Evolutionary conservation across 2,113 vertebrate species (phyloP), one percentile per base, ranked within the genome.

Genomic region (Cariama cristata): DNA sequence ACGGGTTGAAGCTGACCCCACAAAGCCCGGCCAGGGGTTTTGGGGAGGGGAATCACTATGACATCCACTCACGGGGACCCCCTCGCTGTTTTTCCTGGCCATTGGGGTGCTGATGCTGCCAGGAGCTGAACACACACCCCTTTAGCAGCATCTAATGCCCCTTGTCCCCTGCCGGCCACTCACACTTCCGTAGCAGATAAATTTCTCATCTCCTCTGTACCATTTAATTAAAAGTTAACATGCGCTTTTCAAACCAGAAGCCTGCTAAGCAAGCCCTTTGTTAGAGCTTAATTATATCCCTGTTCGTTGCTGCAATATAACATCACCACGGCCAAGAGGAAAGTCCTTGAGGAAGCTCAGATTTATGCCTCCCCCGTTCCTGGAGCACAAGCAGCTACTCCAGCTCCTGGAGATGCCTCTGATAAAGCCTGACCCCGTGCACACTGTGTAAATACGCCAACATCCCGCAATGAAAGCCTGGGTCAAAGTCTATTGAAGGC

Each of bases 141-240:
- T 52, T 26, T 14, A 89, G 73, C 84, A 94, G 63, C 59, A 59
- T 5, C 53, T n/a, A 44, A 13, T 2, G 38, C 38, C 56, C 68
- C n/a, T 76, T 67, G 17, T 30, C 12, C 33, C 45, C 32, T 2
- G 2, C 40, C 3, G 62, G 33, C 64, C 60, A n/a, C 55, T 87
- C 83, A 56, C 59, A n/a, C 72, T 67, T 75, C 47, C 81, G 68
- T 17, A 58, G n/a, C 1, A 18, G 86, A 86, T 49, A 66, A 27
- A 94, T 96, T 91, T 94, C 93, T 86, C 9, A 0, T 62, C 79
- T 95, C 64, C 85, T 93, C 88, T 28, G 53, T 16, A 88, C 16
- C 88, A 69, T 86, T 95, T 95, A 91, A 94, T 96, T 93, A 93
- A 91, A 93, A 94, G 91, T 85, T 93, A 89, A 90, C 88, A 79